Percentiles rank a stretch among this genome's conserved stretches.
Evolutionary conservation across 2,888 invertebrate species (phyloP).

Genomic region (Epistrophe eligans): DNA sequence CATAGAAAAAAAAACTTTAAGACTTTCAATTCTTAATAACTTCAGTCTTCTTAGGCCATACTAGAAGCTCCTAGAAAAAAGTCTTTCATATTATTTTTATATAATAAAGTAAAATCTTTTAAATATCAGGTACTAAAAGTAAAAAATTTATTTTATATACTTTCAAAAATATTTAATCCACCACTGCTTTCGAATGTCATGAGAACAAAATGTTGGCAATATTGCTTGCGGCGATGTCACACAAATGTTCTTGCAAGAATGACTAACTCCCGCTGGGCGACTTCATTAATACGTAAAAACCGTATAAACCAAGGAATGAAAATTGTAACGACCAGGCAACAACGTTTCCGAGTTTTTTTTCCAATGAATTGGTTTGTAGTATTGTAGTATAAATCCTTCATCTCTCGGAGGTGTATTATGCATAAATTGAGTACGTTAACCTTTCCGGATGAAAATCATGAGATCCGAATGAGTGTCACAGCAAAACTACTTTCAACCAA

Average conservation of each 20-base stretch:
- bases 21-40: too few relatives aligned
- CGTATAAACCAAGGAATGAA: background rate
- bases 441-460: conserved; percentile 58
- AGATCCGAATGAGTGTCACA: conserved; percentile 23
- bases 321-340: background rate
- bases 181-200: too few relatives aligned
- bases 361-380: conserved; percentile 2
- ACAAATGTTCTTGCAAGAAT: background rate
- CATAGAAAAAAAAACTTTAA: too few relatives aligned
- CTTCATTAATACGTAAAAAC: background rate
- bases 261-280: background rate
- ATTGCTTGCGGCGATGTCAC: background rate
- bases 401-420: background rate
- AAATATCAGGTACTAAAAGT: too few relatives aligned
- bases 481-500: conserved; percentile 39
- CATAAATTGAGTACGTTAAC: conserved; percentile 48
- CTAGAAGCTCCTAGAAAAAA: too few relatives aligned
- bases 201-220: background rate
- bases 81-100: too few relatives aligned
- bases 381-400: conserved; percentile 43
- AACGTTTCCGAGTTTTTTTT: conserved; percentile 1
- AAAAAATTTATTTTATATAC: too few relatives aligned
- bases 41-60: too few relatives aligned
- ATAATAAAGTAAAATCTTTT: too few relatives aligned
- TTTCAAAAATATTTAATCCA: too few relatives aligned